Base-by-base conservation (phyloP, 2,888 invertebrate species). In the Atethmia centrago region DNA sequence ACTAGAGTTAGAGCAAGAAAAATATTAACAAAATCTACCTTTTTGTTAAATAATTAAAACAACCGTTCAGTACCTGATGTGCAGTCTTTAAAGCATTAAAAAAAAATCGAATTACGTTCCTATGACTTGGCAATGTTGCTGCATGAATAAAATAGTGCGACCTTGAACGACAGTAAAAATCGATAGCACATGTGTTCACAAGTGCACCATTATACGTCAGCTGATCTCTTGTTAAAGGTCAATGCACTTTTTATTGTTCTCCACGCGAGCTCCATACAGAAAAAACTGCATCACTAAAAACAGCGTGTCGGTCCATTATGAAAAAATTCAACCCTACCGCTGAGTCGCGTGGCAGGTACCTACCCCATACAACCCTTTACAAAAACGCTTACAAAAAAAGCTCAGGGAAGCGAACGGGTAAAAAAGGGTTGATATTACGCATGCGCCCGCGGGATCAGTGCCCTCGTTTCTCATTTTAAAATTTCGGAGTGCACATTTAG, bases 371-470 rank as follows among this genome's bases (percentile, higher is more conserved):
- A 96, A 96, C 95, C 95, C 96, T 95, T 95, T 96, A 95, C 90
- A 95, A 95, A 95, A 95, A 94, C 92, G 93, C 93, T 93, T 92
- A 95, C 92, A 95, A 96, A 96, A 96, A 95, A 90, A 89, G 71
- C 93, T 93, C 93, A 87, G 95, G 95, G 94, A 93, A 93, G 90
- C 93, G 94, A 95, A 96, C 94, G 95, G 95, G 95, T 95, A 94
- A 95, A 95, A 95, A 96, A 95, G 96, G 96, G 96, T 96, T 95
- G 94, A 87, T 91, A 93, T 93, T 94, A 95, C 96, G 96, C 96
- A 95, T 96, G 96, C 96, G 96, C 90, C 89, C 90, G 87, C 78
- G 93, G 94, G 95, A 94, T 92, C 94, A 94, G 88, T 94, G 95
- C 94, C 95, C 96, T 94, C 94, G 92, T 90, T 92, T 90, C 89